Conservation (phyloP, 2,113 vertebrate genomes). For the Meles meles region DNA sequence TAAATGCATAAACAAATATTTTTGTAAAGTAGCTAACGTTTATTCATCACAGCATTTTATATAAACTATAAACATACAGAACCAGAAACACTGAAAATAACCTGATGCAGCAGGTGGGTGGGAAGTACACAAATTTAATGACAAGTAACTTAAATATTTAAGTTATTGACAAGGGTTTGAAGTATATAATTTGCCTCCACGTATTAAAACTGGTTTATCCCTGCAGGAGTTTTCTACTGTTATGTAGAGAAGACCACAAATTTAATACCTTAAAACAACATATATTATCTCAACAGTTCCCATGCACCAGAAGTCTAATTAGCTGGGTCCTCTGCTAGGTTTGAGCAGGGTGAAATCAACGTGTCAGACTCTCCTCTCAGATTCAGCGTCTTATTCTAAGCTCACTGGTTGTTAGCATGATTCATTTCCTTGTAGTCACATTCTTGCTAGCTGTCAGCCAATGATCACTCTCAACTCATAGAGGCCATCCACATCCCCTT, state of each 20-base stretch:
- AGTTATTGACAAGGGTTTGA: not conserved
- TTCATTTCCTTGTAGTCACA: not conserved
- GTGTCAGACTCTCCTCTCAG: not conserved
- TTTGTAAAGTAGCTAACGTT: not conserved
- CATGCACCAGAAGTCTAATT: not conserved
- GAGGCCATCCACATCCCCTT: not conserved
- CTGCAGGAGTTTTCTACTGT: not conserved
- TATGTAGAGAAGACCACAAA: not conserved
- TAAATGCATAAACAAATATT: not conserved
- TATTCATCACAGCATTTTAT: not conserved
- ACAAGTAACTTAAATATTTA: not conserved
- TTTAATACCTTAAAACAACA: not conserved
- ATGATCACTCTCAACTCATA: not conserved
- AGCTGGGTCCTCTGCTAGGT: not conserved
- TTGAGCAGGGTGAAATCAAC: not conserved
- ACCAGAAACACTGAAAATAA: not conserved
- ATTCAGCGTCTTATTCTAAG: not conserved
- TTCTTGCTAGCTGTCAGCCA: not conserved
- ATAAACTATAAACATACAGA: not conserved
- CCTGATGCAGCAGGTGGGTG: not conserved
- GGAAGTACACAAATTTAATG: not conserved
- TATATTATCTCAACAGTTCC: not conserved
- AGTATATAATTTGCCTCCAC: not conserved
- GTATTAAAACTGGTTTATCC: not conserved
- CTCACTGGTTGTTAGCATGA: not conserved